phyloP scores from a whole-genome alignment of 2,113 vertebrate species.

The Lichenostomus cassidix region DNA sequence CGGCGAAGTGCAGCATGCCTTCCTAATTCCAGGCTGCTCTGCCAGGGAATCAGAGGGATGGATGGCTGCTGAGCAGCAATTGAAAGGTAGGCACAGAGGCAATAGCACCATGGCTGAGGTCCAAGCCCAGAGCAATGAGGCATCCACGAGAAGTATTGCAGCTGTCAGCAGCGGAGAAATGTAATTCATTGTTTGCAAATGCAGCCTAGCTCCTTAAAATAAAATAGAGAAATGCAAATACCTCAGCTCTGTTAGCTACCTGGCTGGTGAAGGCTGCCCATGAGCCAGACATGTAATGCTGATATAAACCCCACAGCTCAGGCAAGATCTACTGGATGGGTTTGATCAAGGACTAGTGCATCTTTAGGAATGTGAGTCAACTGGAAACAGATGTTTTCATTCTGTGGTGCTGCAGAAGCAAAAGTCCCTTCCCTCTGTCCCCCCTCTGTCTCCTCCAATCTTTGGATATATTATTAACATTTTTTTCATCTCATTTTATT shows the following conservation, averaged over 20 bases:
- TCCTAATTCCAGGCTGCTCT: background rate
- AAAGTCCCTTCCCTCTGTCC: background rate
- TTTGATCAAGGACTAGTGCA: background rate
- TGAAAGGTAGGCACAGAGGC: background rate
- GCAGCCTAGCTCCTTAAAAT: background rate
- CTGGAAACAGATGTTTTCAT: constrained; percentile 10
- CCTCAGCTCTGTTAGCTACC: background rate
- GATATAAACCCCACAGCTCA: background rate
- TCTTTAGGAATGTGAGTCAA: background rate
- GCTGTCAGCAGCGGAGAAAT: background rate
- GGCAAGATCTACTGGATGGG: background rate
- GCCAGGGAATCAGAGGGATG: background rate
- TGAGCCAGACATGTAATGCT: background rate
- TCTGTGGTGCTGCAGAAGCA: background rate
- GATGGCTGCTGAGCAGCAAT: background rate
- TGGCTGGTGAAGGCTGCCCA: background rate
- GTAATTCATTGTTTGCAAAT: background rate
- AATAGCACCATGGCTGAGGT: background rate
- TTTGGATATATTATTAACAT: background rate
- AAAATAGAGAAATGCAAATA: background rate
- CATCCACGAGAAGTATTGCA: background rate
- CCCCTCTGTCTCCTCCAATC: background rate
- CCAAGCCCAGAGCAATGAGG: background rate
- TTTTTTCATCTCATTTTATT: background rate
- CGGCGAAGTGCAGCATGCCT: background rate